Evolutionary conservation across 2,113 vertebrate genomes (phyloP).

Genomic region (Zosterops borbonicus): DNA sequence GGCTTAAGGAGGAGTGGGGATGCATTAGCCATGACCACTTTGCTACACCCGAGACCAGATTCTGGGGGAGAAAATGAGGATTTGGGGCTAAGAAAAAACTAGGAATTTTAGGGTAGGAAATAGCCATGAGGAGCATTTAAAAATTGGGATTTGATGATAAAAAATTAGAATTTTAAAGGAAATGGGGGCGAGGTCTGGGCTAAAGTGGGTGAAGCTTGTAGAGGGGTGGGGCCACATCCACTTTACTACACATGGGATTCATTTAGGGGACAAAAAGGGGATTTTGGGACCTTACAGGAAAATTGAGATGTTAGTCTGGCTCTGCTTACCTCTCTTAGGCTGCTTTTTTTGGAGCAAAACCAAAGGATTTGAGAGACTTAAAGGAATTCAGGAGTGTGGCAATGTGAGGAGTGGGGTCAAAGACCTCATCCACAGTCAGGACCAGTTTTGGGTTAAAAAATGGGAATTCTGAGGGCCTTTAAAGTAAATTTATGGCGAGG

Average conservation of each 20-base stretch:
- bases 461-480: rapidly evolving
- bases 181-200: too few species aligned
- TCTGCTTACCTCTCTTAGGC: rapidly evolving
- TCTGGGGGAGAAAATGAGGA: not conserved
- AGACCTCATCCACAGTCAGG: too few species aligned
- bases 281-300: rapidly evolving
- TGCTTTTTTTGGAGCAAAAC: rapidly evolving
- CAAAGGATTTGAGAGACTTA: not conserved
- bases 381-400: rapidly evolving
- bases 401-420: too few species aligned
- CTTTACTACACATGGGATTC: rapidly evolving
- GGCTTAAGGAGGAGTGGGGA: rapidly evolving
- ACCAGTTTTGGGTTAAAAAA: not conserved
- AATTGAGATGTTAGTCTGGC: rapidly evolving
- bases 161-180: too few species aligned
- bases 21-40: not conserved
- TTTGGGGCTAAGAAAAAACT: not conserved
- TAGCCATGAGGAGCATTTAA: too few species aligned
- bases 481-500: rapidly evolving
- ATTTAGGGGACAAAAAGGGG: not conserved
- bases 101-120: not conserved
- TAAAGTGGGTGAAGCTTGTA: rapidly evolving
- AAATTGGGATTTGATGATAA: too few species aligned
- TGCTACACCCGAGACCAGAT: not conserved
- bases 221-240: not conserved